A percentile compares a stretch with the other conserved stretches of the same genome.
These are phyloP conservation scores for Drosophila merina DNA, from an alignment of 2,888 invertebrate species.

Conservation along the genomic window DNA sequence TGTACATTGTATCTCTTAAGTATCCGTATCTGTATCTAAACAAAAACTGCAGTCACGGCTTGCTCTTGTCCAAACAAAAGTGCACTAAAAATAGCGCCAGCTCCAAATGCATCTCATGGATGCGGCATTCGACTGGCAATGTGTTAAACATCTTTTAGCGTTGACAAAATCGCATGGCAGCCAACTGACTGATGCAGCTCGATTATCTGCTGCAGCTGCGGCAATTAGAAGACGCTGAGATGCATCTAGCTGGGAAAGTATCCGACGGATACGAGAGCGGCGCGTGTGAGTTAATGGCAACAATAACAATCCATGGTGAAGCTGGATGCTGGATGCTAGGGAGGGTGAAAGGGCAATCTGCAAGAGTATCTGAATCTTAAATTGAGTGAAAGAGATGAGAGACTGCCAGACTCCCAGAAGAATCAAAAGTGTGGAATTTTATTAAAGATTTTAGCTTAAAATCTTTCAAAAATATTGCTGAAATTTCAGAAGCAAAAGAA, in stretches of 20 bases:
- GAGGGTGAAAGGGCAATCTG: constrained; percentile 12
- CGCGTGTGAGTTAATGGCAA: constrained; percentile 61
- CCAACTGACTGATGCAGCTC: constrained; percentile 6
- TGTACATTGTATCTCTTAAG: constrained; percentile 8
- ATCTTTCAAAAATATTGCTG: no score
- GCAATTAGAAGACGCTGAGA: constrained; percentile 64
- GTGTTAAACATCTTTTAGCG: constrained; percentile 80
- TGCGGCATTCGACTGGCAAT: constrained; percentile 57
- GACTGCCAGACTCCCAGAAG: no score
- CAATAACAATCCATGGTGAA: constrained; percentile 48
- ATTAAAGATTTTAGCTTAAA: no score
- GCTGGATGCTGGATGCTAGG: constrained; percentile 5
- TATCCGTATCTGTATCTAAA: constrained; percentile 30
- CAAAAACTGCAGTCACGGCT: constrained; percentile 37
- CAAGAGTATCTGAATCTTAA: constrained; percentile 4
- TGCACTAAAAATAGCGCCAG: constrained; percentile 51
- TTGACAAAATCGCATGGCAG: constrained; percentile 74
- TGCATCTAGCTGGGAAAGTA: constrained; percentile 62
- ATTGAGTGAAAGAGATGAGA: background rate
- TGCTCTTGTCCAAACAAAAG: constrained; percentile 48
- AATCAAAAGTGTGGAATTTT: no score
- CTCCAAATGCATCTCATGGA: constrained; percentile 46
- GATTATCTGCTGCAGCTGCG: constrained; percentile 64
- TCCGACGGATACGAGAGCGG: constrained; percentile 65
- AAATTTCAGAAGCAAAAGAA: no score